phyloP scores from a whole-genome alignment of 2,113 vertebrate genomes.

The Dasyurus viverrinus region DNA sequence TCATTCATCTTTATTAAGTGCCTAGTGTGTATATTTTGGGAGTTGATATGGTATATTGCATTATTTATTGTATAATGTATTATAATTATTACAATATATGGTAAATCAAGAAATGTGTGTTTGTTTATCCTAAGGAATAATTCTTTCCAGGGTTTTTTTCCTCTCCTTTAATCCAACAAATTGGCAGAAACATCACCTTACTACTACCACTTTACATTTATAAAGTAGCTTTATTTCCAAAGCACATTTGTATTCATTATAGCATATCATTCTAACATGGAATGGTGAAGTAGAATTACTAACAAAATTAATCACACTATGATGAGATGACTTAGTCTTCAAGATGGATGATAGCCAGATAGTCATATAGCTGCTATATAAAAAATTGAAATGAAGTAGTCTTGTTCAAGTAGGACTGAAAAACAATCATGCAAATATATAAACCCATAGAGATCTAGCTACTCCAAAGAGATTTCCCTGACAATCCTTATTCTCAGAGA shows the following conservation, averaged over 20 bases:
- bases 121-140: neutral
- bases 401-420: neutral
- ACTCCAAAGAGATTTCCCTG: neutral
- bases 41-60: neutral
- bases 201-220: neutral
- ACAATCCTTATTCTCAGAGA: neutral
- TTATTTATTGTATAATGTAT: too few species aligned
- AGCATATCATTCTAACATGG: neutral
- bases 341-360: neutral
- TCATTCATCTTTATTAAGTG: neutral
- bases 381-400: neutral
- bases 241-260: neutral
- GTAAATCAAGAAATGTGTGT: neutral
- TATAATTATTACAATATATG: neutral
- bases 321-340: neutral
- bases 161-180: neutral
- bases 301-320: neutral
- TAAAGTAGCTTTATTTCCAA: neutral
- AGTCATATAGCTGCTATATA: neutral
- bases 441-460: neutral
- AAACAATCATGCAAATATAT: neutral
- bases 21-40: neutral
- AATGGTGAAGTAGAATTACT: neutral
- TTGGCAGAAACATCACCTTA: neutral
- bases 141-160: neutral